Conservation (phyloP, 2,888 invertebrate species). For the Lycocerus yunnanus region DNA sequence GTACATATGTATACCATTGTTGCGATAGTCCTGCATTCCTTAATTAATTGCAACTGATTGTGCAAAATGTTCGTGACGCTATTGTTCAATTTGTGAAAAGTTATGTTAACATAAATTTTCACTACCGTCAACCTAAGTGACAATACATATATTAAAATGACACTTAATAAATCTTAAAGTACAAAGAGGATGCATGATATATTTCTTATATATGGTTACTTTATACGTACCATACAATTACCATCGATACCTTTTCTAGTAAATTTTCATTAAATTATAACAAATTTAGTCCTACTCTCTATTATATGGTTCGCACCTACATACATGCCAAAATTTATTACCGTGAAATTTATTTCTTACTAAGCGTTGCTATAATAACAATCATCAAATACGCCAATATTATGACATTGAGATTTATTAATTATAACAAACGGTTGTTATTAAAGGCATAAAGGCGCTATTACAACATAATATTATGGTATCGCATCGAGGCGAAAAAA, state of each 20-base stretch:
- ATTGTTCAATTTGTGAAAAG: slow-evolving; percentile 20
- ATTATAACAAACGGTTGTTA: not conserved
- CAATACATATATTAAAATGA: slow-evolving; percentile 26
- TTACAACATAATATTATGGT: not conserved
- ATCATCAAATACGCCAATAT: not conserved
- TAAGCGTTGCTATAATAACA: not conserved
- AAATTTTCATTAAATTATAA: slow-evolving; percentile 23
- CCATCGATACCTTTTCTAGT: slow-evolving; percentile 17
- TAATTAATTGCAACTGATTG: not conserved
- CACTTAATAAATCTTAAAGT: slow-evolving; percentile 25
- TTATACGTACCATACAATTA: slow-evolving; percentile 14
- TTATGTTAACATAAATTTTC: slow-evolving; percentile 29
- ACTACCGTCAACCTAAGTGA: slow-evolving; percentile 30
- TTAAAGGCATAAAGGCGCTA: not conserved
- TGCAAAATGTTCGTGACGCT: not conserved
- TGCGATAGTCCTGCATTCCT: not conserved
- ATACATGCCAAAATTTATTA: slow-evolving; percentile 17
- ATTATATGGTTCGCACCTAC: slow-evolving; percentile 23
- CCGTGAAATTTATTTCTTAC: not conserved
- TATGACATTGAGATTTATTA: not conserved
- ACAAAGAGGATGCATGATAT: slow-evolving; percentile 28
- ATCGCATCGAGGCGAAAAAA: not conserved
- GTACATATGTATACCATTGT: too few relatives aligned
- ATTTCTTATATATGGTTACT: slow-evolving; percentile 6
- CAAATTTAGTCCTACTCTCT: slow-evolving; percentile 16